Base-by-base conservation (phyloP, 2,113 vertebrate genomes). In the Patagioenas fasciata region DNA sequence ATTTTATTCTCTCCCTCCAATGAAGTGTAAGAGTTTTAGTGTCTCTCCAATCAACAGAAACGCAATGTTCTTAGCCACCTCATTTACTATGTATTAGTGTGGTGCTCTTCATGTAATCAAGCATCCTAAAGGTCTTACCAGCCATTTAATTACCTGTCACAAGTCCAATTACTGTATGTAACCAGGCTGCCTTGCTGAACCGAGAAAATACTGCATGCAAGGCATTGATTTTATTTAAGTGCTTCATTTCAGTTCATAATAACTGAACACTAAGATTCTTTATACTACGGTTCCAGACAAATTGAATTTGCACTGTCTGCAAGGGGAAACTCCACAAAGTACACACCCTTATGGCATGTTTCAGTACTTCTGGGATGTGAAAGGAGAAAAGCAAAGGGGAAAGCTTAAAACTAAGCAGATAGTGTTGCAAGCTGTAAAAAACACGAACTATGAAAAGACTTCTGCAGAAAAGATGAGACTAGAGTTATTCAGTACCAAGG, bases 141-240 rank as follows among this genome's bases (percentile, higher is more conserved):
- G 67, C 69, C 87, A 88, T 88, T 93, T 97, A 96, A 97, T 96
- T 96, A 97, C 91, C 95, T 95, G 93, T 94, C 94, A 91, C 78
- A 86, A 93, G 91, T 77, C 94, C 81, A 91, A 86, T 95, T 95
- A 92, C 71, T 83, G 80, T 53, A 94, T 74, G 34, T 65, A 95
- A 96, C 66, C 82, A 94, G 74, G 53, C 29, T 92, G 80, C 71
- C 34, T 85, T 56, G 56, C 65, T 89, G 84, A 89, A 81, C 65
- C 0, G 0, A 74, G 84, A 94, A 93, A 91, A 89, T 47, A 84
- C 31, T 62, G n/a, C 69, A 65, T 40, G 57, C 42, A 80, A 47
- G 67, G 50, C 67, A 78, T 9, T 60, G 87, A 54, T 81, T 78
- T 94, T 88, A 72, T 61, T 67, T 4, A 91, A 86, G 57, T 38